A percentile compares a stretch with the other conserved stretches of the same genome.
Conservation (phyloP, 2,888 invertebrate species). For the Apamea anceps region DNA sequence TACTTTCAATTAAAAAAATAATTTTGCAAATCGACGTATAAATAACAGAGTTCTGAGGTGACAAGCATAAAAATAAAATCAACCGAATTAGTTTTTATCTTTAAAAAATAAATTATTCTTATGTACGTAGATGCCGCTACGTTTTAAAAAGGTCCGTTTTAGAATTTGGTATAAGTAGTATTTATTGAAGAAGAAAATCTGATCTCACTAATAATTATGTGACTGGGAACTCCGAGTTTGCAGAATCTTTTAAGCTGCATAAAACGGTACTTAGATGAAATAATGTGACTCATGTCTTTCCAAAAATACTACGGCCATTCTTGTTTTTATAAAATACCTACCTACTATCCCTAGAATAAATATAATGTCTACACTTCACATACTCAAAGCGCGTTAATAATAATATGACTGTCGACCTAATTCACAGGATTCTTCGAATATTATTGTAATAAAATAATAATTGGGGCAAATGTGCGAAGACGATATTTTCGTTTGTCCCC, state of each 20-base stretch:
- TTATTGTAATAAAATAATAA: slow-evolving; percentile 29
- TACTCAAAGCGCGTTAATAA: not conserved
- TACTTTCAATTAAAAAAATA: too few relatives aligned
- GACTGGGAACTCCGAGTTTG: too few relatives aligned
- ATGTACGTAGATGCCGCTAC: not conserved
- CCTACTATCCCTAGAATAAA: not conserved
- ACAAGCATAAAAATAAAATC: too few relatives aligned
- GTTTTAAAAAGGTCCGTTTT: not conserved
- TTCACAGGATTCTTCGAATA: slow-evolving; percentile 21
- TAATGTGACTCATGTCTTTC: not conserved
- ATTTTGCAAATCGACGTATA: too few relatives aligned
- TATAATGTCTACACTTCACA: not conserved
- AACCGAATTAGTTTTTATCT: not conserved
- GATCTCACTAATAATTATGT: not conserved
- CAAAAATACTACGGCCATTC: not conserved
- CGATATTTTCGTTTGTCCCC: slow-evolving; percentile 20
- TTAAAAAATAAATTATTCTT: not conserved
- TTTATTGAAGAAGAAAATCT: not conserved
- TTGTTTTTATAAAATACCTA: not conserved
- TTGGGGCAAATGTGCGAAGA: slow-evolving; percentile 7
- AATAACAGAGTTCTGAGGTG: too few relatives aligned
- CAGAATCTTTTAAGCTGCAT: not conserved
- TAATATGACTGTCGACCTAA: slow-evolving; percentile 6
- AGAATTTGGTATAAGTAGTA: not conserved
- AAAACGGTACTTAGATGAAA: too few relatives aligned